These are phyloP conservation scores for Myiozetetes cayanensis DNA, from an alignment of 2,113 vertebrate genomes.

Conservation along the genomic window DNA sequence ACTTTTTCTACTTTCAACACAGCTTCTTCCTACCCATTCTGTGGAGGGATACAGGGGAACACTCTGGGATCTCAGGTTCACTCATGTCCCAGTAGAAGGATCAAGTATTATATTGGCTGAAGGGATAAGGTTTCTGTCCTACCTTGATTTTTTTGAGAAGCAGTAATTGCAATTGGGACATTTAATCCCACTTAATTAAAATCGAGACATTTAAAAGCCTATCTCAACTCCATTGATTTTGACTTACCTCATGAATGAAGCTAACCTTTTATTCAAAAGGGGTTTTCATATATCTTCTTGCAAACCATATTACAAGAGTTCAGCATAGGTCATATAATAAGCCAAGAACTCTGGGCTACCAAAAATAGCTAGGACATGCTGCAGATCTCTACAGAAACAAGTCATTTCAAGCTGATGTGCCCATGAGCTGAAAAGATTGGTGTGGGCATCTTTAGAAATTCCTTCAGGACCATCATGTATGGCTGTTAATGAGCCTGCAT, in stretches of 20 bases:
- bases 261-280: neutral
- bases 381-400: neutral
- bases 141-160: neutral
- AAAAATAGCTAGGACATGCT: neutral
- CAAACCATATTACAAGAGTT: neutral
- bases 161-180: neutral
- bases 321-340: neutral
- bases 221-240: neutral
- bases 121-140: neutral
- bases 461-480: neutral
- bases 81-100: neutral
- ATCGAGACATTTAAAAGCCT: neutral
- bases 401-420: neutral
- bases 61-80: neutral
- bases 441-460: neutral
- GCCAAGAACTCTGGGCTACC: neutral
- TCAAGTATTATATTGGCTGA: neutral
- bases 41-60: neutral
- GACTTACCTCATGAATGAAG: neutral
- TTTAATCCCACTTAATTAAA: neutral
- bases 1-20: neutral
- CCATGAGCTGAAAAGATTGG: neutral
- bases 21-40: neutral
- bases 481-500: neutral
- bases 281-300: neutral